Evolutionary conservation across 2,797 vertebrate species (phyloP).

Genomic region (Margarornis squamiger): DNA sequence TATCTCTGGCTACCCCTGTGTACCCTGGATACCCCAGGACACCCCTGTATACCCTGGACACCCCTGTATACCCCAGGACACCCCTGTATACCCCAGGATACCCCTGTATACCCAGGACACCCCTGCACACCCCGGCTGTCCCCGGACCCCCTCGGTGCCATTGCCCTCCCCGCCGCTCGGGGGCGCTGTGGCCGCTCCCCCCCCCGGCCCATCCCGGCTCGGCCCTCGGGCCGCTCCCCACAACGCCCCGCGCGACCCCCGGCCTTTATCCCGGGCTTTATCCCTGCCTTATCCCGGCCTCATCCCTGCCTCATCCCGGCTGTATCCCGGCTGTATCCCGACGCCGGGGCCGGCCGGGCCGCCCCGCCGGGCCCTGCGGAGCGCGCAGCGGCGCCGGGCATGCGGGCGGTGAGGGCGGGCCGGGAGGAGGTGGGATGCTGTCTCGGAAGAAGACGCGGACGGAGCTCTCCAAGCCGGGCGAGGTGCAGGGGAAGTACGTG

Average conservation of each 20-base stretch:
- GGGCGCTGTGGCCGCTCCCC: background rate
- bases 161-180: background rate
- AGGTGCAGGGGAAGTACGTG: slow-evolving; percentile 97
- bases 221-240: background rate
- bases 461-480: slow-evolving; percentile 93
- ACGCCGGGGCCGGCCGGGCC: background rate
- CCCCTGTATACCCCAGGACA: slow-evolving; percentile 70
- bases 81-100: slow-evolving; percentile 70
- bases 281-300: background rate
- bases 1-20: too few species aligned
- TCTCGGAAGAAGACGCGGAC: slow-evolving; percentile 95
- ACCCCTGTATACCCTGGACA: slow-evolving; percentile 68
- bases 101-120: slow-evolving; percentile 70
- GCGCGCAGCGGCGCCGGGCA: background rate
- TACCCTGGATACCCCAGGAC: too few species aligned
- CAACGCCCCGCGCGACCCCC: background rate
- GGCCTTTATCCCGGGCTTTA: background rate
- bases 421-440: slow-evolving; percentile 34
- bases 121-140: slow-evolving; percentile 68
- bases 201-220: background rate
- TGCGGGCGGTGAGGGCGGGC: background rate
- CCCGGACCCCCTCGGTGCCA: background rate
- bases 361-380: background rate
- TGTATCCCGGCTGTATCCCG: background rate
- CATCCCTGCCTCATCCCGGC: background rate